Percentiles rank a stretch among this genome's conserved stretches.
Conservation (phyloP, 2,113 vertebrate species). For the Aspiorhynchus laticeps region DNA sequence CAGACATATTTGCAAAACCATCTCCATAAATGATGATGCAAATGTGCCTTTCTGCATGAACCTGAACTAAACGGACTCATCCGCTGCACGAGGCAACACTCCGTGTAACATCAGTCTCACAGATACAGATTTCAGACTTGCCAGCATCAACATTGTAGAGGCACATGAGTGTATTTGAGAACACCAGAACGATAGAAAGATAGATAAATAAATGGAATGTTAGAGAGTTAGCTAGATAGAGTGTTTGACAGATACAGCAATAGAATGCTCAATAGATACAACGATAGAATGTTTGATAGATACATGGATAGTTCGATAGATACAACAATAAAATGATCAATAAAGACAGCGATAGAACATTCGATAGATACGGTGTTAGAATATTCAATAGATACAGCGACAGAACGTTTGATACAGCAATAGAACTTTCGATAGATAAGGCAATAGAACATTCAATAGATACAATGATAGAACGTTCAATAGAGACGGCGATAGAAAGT, state of each 20-base stretch:
- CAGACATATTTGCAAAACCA: conserved; percentile 3
- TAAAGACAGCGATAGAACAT: neutral
- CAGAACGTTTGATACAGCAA: neutral
- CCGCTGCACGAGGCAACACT: neutral
- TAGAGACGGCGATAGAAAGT: no score
- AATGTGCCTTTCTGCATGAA: neutral
- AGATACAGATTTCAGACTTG: neutral
- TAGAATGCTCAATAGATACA: neutral
- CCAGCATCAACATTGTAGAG: neutral
- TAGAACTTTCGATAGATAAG: neutral
- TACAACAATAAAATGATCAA: neutral
- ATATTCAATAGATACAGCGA: neutral
- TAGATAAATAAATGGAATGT: no score
- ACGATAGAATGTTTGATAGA: neutral
- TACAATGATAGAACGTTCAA: neutral
- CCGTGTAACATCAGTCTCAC: neutral
- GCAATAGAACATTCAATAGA: neutral
- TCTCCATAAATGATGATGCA: neutral
- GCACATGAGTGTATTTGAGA: neutral
- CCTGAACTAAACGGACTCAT: neutral
- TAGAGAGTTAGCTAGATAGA: no score
- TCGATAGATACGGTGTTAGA: neutral
- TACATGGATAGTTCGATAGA: neutral
- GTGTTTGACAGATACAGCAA: no score
- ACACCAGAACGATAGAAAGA: neutral